These are phyloP conservation scores for Germaria angustata DNA, from an alignment of 2,888 invertebrate genomes.

Conservation along the genomic window DNA sequence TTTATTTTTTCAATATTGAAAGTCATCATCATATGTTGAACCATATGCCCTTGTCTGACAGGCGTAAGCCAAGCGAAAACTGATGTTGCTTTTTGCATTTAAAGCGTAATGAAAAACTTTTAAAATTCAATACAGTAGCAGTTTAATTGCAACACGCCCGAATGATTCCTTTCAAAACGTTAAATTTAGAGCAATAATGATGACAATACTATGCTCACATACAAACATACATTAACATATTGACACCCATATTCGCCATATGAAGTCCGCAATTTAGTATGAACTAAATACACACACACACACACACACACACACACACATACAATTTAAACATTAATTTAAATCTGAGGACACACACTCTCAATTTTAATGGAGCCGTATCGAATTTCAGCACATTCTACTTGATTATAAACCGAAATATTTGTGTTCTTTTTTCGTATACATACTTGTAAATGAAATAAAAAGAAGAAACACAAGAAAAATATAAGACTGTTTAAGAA, in stretches of 20 bases:
- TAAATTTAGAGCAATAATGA: conserved; percentile 56
- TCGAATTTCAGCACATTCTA: conserved; percentile 63
- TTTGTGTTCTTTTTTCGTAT: neutral
- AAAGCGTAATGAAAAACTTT: conserved; percentile 59
- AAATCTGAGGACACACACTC: conserved; percentile 55
- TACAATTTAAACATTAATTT: conserved; percentile 53
- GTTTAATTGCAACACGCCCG: conserved; percentile 64
- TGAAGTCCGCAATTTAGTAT: conserved; percentile 17
- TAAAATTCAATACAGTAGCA: conserved; percentile 65
- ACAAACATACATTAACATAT: neutral
- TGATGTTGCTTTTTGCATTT: conserved; percentile 31
- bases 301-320: neutral
- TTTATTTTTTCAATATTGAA: neutral
- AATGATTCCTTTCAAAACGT: conserved; percentile 62
- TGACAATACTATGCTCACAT: conserved; percentile 41
- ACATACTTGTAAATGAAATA: neutral
- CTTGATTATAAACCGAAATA: conserved; percentile 35
- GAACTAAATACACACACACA: neutral
- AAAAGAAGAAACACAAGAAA: neutral
- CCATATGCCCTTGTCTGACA: conserved; percentile 67
- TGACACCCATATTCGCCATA: conserved; percentile 26
- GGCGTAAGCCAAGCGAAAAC: conserved; percentile 77
- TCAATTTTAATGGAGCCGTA: conserved; percentile 55
- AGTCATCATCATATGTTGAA: conserved; percentile 62
- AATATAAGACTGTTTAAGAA: conserved; percentile 13